Evolutionary conservation across 2,888 invertebrate genomes (phyloP), one percentile per base, ranked within the genome.

Genomic region (Gortyna flavago): DNA sequence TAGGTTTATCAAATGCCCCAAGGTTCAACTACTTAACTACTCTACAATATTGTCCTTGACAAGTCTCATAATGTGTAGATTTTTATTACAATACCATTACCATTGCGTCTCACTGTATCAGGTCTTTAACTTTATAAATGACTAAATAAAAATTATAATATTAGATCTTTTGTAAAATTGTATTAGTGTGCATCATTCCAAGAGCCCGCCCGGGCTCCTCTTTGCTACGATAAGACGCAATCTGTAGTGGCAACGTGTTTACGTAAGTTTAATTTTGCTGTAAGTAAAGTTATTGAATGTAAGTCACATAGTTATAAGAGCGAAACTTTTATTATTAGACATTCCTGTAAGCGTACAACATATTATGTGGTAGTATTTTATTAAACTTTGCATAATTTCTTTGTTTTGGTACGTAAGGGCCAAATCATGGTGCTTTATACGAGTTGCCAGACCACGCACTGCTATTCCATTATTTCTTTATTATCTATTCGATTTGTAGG

Each of bases 291-390:
- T 86, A 87, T 75, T 85, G 85, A 79, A 89, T 87, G 78, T 89
- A 87, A 90, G 89, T 83, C 87, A 82, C 79, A 80, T 90, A 90
- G 89, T 76, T 75, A n/a, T 90, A 90, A 90, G 89, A 82, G 79
- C 78, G 66, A 80, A 87, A 80, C 79, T 81, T 85, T 79, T 90
- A 89, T 87, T 87, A 88, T 89, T 92, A 91, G 90, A 92, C 93
- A 93, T 93, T 93, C 93, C 92, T 91, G 81, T 92, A 88, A 87
- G 88, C 88, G 87, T 88, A 87, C 86, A 86, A 87, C 85, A 86
- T 85, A 32, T 51, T 74, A 88, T 87, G 87, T 85, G 80, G 77
- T 88, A 88, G 82, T 85, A 85, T 81, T 85, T 79, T 86, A 83
- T 72, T 75, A 54, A 80, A 76, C 51, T 76, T 87, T 82, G 81